Conservation (phyloP, 2,797 vertebrate species). For the Clarias pachynema region DNA sequence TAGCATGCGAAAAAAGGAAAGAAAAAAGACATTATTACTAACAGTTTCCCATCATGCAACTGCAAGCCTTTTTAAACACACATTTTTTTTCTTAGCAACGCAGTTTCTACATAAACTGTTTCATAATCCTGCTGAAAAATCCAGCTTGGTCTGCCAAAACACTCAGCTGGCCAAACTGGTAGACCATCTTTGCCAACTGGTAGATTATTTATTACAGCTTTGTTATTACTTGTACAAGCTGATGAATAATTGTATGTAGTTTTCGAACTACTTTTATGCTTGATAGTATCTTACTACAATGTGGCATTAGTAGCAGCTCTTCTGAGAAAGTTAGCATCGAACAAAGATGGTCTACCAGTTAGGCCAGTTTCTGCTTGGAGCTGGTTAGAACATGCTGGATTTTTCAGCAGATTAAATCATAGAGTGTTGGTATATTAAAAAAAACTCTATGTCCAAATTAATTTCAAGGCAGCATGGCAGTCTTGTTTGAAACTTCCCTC, state of each 20-base stretch:
- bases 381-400: background rate
- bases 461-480: background rate
- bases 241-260: background rate
- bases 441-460: background rate
- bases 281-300: background rate
- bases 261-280: background rate
- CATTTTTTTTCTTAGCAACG: background rate
- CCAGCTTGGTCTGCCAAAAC: background rate
- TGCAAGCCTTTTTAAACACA: background rate
- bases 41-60: background rate
- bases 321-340: background rate
- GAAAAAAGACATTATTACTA: background rate
- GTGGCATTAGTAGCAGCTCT: background rate
- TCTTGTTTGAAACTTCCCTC: no score
- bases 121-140: constrained; percentile 2
- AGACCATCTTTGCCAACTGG: background rate
- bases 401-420: background rate
- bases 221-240: background rate
- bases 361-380: background rate
- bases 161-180: background rate
- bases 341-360: background rate
- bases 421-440: background rate
- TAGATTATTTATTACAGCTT: background rate
- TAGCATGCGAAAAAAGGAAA: background rate
- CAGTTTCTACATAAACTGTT: background rate